Evolutionary conservation across 2,888 invertebrate species (phyloP), one percentile per base, ranked within the genome.

Genomic region (Leucoptera coffeella): DNA sequence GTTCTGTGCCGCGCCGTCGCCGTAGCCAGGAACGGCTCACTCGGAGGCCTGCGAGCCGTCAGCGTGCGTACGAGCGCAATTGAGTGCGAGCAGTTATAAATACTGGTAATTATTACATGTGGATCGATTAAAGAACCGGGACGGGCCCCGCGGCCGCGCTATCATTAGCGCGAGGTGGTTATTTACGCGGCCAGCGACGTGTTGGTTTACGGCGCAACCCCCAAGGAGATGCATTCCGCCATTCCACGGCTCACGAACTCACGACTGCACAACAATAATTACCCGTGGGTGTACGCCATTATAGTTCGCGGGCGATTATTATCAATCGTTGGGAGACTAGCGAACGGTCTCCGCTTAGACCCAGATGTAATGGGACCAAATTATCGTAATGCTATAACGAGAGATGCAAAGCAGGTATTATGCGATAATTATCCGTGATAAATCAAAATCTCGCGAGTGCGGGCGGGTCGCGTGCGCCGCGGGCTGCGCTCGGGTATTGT

Each of bases 271-370:
- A 58, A 62, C 67, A 64, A 69, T 69, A 69, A 69, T 69, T 69
- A 69, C 64, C 65, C 58, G 67, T 67, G 69, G 69, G 67, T 67
- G 71, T 71, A 65, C 67, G 64, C 65, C 58, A 71, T 69, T 69
- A 67, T 69, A 64, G 60, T 65, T 65, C 61, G 60, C 67, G 51
- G 61, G 59, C 60, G 67, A 65, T 69, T 65, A 69, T 69, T 69
- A 71, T 67, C 69, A 67, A 65, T 62, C 59, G 60, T 45, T 61
- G 59, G 50, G 46, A 40, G 45, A 42, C 60, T 58, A 61, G 62
- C 54, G 51, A 53, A 59, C 61, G 56, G 67, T 65, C 64, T 60
- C 61, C 61, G 62, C 60, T 62, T 64, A 59, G 59, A 58, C 55
- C 51, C 40, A 53, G 51, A 51, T 58, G 59, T 65, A 67, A 65